These are phyloP conservation scores for Oscarella lobularis DNA, from an alignment of 37 sponge, comb jelly and placozoan species.

Conservation along the genomic window DNA sequence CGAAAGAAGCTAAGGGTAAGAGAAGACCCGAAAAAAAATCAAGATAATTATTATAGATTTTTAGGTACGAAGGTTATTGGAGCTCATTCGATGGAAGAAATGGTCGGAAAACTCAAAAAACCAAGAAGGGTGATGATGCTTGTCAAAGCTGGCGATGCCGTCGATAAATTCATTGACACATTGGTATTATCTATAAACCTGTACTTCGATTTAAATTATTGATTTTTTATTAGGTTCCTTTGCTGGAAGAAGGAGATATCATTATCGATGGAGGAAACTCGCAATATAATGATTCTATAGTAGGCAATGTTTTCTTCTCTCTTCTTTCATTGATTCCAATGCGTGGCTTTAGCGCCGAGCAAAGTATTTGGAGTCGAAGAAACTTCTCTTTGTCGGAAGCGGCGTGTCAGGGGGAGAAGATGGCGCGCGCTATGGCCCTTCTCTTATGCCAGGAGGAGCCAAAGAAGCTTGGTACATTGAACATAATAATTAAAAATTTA, in stretches of 20 bases:
- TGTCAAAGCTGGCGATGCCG: conserved; percentile 91
- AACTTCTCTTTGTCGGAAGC: conserved; percentile 69
- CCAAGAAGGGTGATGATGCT: conserved; percentile 91
- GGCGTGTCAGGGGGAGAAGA: conserved; percentile 98
- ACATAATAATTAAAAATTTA: not conserved
- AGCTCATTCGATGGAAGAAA: conserved; percentile 67
- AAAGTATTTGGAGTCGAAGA: conserved; percentile 53
- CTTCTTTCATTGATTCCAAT: not conserved
- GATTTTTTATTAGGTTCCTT: conserved; percentile 25
- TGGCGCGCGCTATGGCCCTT: conserved; percentile 95
- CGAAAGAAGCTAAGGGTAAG: conserved; percentile 88
- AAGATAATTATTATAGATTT: too few species aligned
- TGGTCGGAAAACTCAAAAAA: conserved; percentile 82
- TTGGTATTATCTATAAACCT: conserved; percentile 13
- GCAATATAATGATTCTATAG: conserved; percentile 76
- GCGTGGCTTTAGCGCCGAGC: conserved; percentile 41
- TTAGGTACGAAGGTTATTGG: conserved; percentile 88
- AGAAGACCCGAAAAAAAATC: not conserved
- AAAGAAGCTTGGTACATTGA: conserved; percentile 49
- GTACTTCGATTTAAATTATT: not conserved
- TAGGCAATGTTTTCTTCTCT: conserved; percentile 13
- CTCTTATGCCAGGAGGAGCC: conserved; percentile 92
- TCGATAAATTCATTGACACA: conserved; percentile 82
- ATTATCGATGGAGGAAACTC: conserved; percentile 98
- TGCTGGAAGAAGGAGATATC: conserved; percentile 82